phyloP scores from a whole-genome alignment of 1,140 invertebrate genomes.

The Colletes gigas region DNA sequence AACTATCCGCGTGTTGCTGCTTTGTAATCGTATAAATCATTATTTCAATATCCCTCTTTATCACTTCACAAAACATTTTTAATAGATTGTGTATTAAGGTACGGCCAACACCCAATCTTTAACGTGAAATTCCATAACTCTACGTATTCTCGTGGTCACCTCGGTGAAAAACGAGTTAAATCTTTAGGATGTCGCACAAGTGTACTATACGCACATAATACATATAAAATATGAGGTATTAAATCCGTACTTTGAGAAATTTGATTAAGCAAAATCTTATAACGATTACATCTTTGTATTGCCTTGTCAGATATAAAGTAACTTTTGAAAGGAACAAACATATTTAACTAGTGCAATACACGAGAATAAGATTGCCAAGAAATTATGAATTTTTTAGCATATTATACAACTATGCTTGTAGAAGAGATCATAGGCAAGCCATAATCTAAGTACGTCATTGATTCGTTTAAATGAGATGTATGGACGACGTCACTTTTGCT shows the following conservation, averaged over 20 bases:
- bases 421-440: constrained; percentile 63
- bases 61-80: constrained; percentile 56
- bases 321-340: constrained; percentile 22
- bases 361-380: constrained; percentile 52
- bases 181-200: constrained; percentile 39
- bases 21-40: constrained; percentile 36
- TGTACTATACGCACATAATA: constrained; percentile 33
- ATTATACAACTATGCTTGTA: constrained; percentile 65
- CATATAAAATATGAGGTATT: constrained; percentile 55
- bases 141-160: constrained; percentile 21
- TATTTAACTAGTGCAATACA: constrained; percentile 45
- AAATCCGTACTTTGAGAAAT: constrained; percentile 47
- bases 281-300: constrained; percentile 55
- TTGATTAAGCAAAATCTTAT: constrained; percentile 44
- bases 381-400: constrained; percentile 48
- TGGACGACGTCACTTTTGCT: constrained; percentile 34
- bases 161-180: constrained; percentile 35
- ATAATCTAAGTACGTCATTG: constrained; percentile 65
- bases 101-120: constrained; percentile 34
- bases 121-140: constrained; percentile 35
- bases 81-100: constrained; percentile 35
- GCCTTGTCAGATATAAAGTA: constrained; percentile 46
- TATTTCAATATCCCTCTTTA: constrained; percentile 63
- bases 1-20: not conserved
- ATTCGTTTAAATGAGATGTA: constrained; percentile 51